These are phyloP conservation scores for Tribolium castaneum DNA, from an alignment of 1,140 invertebrate genomes.

Conservation along the genomic window DNA sequence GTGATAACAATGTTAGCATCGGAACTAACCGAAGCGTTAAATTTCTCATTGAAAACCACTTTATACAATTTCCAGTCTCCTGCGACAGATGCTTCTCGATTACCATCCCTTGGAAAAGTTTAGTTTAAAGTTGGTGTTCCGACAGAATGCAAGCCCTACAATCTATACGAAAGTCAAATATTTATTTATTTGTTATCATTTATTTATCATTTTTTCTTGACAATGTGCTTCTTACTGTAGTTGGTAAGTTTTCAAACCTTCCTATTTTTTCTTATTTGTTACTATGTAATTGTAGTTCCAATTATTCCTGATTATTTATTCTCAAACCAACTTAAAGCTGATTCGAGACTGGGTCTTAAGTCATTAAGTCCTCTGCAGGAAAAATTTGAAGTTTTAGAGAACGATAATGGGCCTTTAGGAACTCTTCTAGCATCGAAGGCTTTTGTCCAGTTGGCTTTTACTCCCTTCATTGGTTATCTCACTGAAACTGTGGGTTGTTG, in stretches of 20 bases:
- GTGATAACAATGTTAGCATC: slow-evolving; percentile 50
- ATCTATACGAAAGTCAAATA: slow-evolving; percentile 58
- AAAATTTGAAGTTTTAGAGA: slow-evolving; percentile 63
- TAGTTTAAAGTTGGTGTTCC: neutral
- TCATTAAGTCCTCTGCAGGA: slow-evolving; percentile 60
- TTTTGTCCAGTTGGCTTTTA: slow-evolving; percentile 85
- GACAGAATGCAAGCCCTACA: slow-evolving; percentile 38
- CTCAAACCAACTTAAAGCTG: slow-evolving; percentile 65
- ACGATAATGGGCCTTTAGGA: slow-evolving; percentile 83
- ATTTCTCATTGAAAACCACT: slow-evolving; percentile 55
- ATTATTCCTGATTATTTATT: slow-evolving; percentile 86
- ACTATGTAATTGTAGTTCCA: slow-evolving; percentile 78
- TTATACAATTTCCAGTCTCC: slow-evolving; percentile 48
- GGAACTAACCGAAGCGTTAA: slow-evolving; percentile 54
- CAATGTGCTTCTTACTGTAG: slow-evolving; percentile 81
- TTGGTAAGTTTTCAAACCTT: slow-evolving; percentile 71
- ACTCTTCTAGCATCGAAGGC: slow-evolving; percentile 88
- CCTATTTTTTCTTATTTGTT: slow-evolving; percentile 14
- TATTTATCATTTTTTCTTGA: slow-evolving; percentile 79
- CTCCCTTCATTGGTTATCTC: slow-evolving; percentile 82
- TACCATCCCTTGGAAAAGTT: slow-evolving; percentile 29
- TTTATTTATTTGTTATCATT: slow-evolving; percentile 69
- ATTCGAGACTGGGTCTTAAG: slow-evolving; percentile 44
- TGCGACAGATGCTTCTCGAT: slow-evolving; percentile 46
- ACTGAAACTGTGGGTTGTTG: slow-evolving; percentile 79